These are phyloP conservation scores for Zoroaster sp. DNA, from an alignment of 53 echinoderm and acorn worm genomes.

Conservation along the genomic window DNA sequence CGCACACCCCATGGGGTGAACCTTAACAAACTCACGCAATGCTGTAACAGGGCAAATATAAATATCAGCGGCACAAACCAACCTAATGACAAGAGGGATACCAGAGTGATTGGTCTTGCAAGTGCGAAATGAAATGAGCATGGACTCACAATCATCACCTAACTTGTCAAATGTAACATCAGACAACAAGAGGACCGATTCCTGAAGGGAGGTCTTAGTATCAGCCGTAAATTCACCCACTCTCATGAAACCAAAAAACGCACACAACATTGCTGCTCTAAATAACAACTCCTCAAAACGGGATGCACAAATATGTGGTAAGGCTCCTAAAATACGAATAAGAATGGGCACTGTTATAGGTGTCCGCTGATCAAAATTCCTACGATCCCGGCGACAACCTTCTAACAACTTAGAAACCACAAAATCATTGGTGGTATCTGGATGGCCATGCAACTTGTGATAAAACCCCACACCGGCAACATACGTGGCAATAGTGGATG, in stretches of 20 bases:
- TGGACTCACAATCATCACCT: not conserved
- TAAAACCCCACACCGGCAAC: not conserved
- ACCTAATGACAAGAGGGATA: not conserved
- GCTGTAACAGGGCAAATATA: not conserved
- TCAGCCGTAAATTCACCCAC: not conserved
- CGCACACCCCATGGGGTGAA: not conserved
- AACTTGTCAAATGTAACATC: not conserved
- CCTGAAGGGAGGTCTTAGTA: not conserved
- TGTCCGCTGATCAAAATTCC: too few species aligned
- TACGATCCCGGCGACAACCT: too few species aligned
- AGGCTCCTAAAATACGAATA: too few species aligned
- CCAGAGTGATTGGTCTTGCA: not conserved
- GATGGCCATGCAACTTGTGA: not conserved
- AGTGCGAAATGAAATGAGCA: not conserved
- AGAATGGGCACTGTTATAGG: too few species aligned
- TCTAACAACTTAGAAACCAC: conserved; percentile 1
- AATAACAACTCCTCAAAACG: too few species aligned
- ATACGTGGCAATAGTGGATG: conserved; percentile 1
- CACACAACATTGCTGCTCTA: too few species aligned
- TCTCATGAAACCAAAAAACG: too few species aligned
- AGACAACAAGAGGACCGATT: not conserved
- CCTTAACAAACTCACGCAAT: not conserved
- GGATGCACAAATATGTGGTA: too few species aligned
- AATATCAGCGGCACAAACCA: not conserved
- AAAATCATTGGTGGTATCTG: conserved; percentile 18